Percentiles rank a stretch among this genome's conserved stretches.
Evolutionary conservation across 2,797 vertebrate species (phyloP).

Genomic region (Sphenopsis melanotis): DNA sequence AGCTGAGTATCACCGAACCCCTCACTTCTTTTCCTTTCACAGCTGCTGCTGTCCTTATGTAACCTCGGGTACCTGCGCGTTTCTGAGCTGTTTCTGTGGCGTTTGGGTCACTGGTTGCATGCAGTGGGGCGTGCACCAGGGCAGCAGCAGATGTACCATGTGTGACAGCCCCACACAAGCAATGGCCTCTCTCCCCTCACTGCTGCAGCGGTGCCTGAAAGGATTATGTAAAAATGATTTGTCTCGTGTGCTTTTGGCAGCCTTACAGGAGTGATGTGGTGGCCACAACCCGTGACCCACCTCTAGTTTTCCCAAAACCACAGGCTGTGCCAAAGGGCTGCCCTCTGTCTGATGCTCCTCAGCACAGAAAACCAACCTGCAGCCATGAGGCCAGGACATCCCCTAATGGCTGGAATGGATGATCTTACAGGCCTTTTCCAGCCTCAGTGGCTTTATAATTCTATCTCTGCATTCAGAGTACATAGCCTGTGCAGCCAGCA

Average conservation of each 20-base stretch:
- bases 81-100: background rate
- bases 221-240: background rate
- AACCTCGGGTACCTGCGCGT: background rate
- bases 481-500: background rate
- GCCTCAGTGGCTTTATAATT: background rate
- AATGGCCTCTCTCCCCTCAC: background rate
- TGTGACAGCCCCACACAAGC: background rate
- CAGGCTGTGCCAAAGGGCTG: background rate
- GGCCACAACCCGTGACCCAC: background rate
- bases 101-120: background rate
- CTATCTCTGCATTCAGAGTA: background rate
- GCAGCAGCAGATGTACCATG: background rate
- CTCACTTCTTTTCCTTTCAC: background rate
- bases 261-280: background rate
- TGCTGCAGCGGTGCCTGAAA: background rate
- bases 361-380: background rate
- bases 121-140: background rate
- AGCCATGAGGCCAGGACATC: background rate
- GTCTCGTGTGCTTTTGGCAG: background rate
- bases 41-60: background rate
- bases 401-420: background rate
- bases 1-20: background rate
- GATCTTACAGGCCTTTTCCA: background rate
- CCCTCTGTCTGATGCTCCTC: background rate
- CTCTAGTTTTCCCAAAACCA: background rate